These are phyloP conservation scores for Crenuchus spilurus DNA, from an alignment of 2,797 vertebrate species.

Conservation along the genomic window DNA sequence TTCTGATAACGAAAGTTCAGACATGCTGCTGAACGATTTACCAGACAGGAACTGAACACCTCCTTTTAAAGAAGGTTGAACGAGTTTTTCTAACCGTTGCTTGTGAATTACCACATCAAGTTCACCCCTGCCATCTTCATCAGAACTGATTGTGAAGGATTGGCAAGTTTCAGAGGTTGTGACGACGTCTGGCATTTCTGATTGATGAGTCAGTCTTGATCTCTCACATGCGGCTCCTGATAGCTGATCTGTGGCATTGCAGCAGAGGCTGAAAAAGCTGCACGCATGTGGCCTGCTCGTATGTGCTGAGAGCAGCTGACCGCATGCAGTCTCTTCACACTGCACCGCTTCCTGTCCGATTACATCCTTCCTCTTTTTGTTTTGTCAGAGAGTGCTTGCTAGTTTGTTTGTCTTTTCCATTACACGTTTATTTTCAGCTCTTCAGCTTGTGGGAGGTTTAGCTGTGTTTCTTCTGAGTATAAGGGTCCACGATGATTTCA, in stretches of 20 bases:
- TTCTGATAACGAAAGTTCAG: not conserved
- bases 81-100: too few species aligned
- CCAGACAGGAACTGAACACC: not conserved
- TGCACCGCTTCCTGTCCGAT: constrained; percentile 68
- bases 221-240: not conserved
- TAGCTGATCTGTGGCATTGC: not conserved
- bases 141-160: too few species aligned
- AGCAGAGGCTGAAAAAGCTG: not conserved
- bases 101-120: too few species aligned
- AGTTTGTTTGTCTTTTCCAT: constrained; percentile 52
- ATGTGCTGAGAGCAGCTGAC: constrained; percentile 32
- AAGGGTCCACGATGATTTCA: not conserved
- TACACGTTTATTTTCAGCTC: constrained; percentile 38
- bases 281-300: constrained; percentile 22
- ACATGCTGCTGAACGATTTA: not conserved
- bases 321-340: constrained; percentile 51
- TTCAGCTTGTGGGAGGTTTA: constrained; percentile 28
- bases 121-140: too few species aligned
- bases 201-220: not conserved
- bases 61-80: not conserved
- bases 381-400: constrained; percentile 53
- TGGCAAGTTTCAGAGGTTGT: too few species aligned
- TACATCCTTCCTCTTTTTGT: constrained; percentile 70
- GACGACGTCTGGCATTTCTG: not conserved
- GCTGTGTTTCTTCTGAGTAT: not conserved